Conservation (phyloP, 2,113 vertebrate genomes). For the Calyptomena viridis region DNA sequence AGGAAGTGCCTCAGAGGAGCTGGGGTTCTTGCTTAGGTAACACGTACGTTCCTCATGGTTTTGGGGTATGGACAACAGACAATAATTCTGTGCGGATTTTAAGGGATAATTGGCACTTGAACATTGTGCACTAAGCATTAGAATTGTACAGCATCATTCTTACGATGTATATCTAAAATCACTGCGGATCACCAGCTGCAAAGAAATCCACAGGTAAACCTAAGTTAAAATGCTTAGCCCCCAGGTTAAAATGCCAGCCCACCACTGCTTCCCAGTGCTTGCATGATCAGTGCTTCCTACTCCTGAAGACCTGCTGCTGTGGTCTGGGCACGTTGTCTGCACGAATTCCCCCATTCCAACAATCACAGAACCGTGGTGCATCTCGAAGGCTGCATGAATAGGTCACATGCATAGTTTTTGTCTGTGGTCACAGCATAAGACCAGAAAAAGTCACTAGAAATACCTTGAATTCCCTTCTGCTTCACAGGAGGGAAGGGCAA, state of each 20-base stretch:
- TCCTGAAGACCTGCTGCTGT: neutral
- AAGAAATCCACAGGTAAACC: neutral
- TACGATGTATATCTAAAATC: neutral
- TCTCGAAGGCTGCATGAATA: neutral
- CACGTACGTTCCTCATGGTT: neutral
- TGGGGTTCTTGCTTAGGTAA: neutral
- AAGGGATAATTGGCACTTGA: neutral
- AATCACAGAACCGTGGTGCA: neutral
- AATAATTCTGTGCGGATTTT: neutral
- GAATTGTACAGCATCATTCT: fast-evolving
- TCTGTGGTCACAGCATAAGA: neutral
- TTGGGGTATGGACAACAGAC: neutral
- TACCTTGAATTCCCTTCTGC: neutral
- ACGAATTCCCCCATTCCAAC: fast-evolving
- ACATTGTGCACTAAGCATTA: neutral
- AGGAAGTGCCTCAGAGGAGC: neutral
- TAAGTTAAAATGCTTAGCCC: neutral
- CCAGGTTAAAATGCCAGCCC: neutral
- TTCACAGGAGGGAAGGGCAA: neutral
- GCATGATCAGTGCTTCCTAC: neutral
- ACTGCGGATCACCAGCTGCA: too few relatives aligned
- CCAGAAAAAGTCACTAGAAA: neutral
- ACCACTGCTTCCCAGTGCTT: neutral
- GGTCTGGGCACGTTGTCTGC: neutral
- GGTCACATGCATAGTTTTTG: neutral